phyloP scores from a whole-genome alignment of 2,888 invertebrate species.

The Saturnia pavonia region DNA sequence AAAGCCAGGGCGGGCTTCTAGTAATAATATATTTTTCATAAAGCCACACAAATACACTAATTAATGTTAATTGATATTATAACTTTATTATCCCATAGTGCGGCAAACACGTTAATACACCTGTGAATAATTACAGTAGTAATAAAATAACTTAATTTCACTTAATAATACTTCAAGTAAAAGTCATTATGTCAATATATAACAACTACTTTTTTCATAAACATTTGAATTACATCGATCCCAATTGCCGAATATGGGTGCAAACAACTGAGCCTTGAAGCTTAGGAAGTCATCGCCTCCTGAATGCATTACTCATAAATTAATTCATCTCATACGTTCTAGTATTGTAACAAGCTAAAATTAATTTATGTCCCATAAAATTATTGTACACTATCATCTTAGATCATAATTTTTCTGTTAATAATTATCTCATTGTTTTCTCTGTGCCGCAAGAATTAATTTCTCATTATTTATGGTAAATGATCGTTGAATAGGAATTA shows the following conservation, averaged over 20 bases:
- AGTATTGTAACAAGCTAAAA: slow-evolving; percentile 48
- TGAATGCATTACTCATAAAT: slow-evolving; percentile 67
- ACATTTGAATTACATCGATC: slow-evolving; percentile 17
- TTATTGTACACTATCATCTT: slow-evolving; percentile 41
- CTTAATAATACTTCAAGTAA: not conserved
- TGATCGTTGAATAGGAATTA: not conserved
- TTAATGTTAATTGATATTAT: not conserved
- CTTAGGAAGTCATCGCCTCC: slow-evolving; percentile 46
- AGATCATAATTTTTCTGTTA: slow-evolving; percentile 39
- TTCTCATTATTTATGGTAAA: not conserved
- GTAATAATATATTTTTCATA: not conserved
- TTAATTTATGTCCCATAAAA: slow-evolving; percentile 65
- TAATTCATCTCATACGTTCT: slow-evolving; percentile 49
- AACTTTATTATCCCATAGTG: not conserved
- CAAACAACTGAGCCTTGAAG: slow-evolving; percentile 39
- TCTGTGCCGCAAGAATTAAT: slow-evolving; percentile 8
- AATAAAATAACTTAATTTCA: slow-evolving; percentile 1
- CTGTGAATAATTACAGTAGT: not conserved
- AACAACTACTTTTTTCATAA: slow-evolving; percentile 10
- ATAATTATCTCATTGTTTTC: slow-evolving; percentile 19
- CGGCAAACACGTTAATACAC: not conserved
- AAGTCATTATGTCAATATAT: not conserved
- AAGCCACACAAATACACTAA: too few relatives aligned
- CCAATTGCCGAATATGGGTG: slow-evolving; percentile 15
- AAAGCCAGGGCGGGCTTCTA: too few relatives aligned